A percentile compares a stretch with the other conserved stretches of the same genome.
Evolutionary conservation across 2,113 vertebrate genomes (phyloP).

Genomic region (Dendrocopos noguchii): DNA sequence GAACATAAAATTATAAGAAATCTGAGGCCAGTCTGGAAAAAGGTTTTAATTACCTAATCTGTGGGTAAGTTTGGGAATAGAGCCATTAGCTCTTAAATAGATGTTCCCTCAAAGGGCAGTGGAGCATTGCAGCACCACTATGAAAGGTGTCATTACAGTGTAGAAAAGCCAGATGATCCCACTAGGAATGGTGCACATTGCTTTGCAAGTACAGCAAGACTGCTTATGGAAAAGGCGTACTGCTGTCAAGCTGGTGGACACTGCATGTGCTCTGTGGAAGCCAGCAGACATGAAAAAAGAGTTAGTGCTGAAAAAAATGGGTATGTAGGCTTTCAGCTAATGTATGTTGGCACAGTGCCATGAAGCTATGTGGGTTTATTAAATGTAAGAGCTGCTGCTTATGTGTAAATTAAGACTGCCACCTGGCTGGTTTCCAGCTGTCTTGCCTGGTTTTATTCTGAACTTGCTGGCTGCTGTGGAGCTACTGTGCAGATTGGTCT

Average conservation of each 20-base stretch:
- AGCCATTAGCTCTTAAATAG: background rate
- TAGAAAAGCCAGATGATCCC: background rate
- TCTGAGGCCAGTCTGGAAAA: background rate
- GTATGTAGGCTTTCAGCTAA: constrained; percentile 10
- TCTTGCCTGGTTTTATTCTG: constrained; percentile 52
- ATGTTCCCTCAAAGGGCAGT: background rate
- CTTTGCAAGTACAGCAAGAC: rapidly evolving
- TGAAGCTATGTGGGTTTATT: background rate
- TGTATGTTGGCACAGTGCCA: constrained; percentile 9
- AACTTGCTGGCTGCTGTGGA: constrained; percentile 44
- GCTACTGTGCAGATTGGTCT: constrained; percentile 50
- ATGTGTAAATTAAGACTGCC: constrained; percentile 54
- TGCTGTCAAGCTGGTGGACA: background rate
- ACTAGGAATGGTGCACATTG: background rate
- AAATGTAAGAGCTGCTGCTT: constrained; percentile 44
- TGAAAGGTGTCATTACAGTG: background rate
- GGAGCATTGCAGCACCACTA: background rate
- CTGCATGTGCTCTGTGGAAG: background rate
- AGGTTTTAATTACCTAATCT: background rate
- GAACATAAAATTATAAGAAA: background rate
- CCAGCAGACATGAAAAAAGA: background rate
- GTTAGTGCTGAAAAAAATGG: background rate
- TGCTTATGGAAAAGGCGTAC: background rate
- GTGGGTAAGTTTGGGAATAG: background rate
- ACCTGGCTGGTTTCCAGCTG: constrained; percentile 60